phyloP scores from a whole-genome alignment of 2,797 vertebrate species.

The Aphelocoma californica region DNA sequence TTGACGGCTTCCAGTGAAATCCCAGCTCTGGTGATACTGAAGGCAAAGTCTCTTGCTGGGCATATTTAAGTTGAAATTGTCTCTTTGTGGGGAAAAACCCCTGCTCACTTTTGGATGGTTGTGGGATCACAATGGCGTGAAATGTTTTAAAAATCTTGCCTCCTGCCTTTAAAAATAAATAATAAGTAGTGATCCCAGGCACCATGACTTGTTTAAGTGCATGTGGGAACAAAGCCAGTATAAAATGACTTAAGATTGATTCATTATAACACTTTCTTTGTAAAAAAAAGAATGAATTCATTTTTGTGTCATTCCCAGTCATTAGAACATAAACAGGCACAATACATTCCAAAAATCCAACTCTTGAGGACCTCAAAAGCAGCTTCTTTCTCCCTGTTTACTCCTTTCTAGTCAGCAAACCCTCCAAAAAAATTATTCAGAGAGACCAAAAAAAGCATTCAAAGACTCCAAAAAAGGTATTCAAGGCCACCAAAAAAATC shows the following conservation, averaged over 20 bases:
- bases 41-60: background rate
- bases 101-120: background rate
- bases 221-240: background rate
- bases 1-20: background rate
- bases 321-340: background rate
- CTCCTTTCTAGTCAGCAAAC: background rate
- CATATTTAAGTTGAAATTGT: background rate
- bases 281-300: background rate
- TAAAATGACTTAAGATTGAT: background rate
- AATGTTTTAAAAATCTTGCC: background rate
- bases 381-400: background rate
- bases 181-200: background rate
- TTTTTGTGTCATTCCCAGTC: background rate
- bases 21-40: background rate
- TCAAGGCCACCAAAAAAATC: background rate
- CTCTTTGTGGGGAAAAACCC: accelerated
- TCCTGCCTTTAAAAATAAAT: background rate
- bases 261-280: background rate
- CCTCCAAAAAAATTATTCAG: background rate
- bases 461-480: background rate
- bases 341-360: background rate
- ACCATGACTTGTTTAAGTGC: background rate
- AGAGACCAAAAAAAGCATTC: background rate
- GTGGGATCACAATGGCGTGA: background rate
- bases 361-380: background rate